Evolutionary conservation across 2,888 invertebrate species (phyloP), one percentile per base, ranked within the genome.

Genomic region (Andrena flavipes): DNA sequence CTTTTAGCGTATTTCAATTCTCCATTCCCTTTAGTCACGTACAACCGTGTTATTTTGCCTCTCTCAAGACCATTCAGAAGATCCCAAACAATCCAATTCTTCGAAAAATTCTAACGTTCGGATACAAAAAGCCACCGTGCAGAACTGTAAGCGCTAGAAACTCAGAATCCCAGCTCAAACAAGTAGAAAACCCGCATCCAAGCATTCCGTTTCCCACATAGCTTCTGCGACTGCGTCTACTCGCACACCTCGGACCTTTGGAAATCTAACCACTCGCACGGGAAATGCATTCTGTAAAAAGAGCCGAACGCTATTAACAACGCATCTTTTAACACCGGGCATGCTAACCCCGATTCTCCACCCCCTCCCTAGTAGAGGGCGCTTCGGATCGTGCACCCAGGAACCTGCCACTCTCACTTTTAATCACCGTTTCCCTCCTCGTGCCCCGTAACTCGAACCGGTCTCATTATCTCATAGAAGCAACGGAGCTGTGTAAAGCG

Each of bases 401-500:
- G 51, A 23, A 64, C 48, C 68, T 62, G 65, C 71, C 78, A 86
- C 80, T 76, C 80, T 80, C 69, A 71, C 82, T 72, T 75, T 77
- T 76, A 48, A 67, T 87, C 76, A 56, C 62, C 62, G 76, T 74
- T 80, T 85, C 73, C 74, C 71, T 23, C 51, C 71, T 67, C 78
- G 60, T 76, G 71, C 56, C 56, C 56, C 76, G 73, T 74, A 76
- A 83, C 71, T 78, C 74, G 79, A 76, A 73, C 80, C 84, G 76
- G 67, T 84, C 79, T 82, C 84, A 77, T 88, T 88, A 87, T 81
- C 76, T 79, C 76, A 74, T 76, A 71, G 68, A 87, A 77, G 69
- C 80, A 71, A 87, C 81, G 64, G 49, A 85, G 76, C 78, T 69
- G 73, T 76, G 76, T 74, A 76, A 77, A 80, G 71, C 69, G 69